Evolutionary conservation across 2,888 invertebrate species (phyloP).

Genomic region (Amaurobius ferox): DNA sequence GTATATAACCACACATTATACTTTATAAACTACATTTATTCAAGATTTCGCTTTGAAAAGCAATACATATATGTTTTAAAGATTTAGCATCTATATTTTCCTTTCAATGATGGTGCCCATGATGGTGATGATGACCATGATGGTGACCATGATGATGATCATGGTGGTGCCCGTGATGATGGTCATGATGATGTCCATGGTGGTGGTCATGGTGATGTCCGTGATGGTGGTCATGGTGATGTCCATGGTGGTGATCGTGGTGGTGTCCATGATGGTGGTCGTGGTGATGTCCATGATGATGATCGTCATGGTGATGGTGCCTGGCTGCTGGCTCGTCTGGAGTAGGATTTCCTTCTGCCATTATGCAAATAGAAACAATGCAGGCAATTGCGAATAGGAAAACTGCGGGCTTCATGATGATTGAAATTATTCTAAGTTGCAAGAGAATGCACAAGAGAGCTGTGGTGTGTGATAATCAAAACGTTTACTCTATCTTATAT

Average conservation of each 20-base stretch:
- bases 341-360: background rate
- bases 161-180: background rate
- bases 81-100: too few species aligned
- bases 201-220: conserved; percentile 34
- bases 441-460: background rate
- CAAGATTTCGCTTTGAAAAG: too few species aligned
- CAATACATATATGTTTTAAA: too few species aligned
- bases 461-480: background rate
- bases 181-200: conserved; percentile 31
- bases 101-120: conserved; percentile 20
- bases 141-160: conserved; percentile 4
- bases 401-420: background rate
- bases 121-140: conserved; percentile 28
- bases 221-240: conserved; percentile 33
- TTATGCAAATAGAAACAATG: background rate
- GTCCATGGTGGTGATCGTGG: conserved; percentile 38
- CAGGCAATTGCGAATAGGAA: background rate
- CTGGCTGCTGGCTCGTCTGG: background rate
- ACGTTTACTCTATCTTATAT: background rate
- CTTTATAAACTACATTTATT: too few species aligned
- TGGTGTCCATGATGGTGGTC: conserved; percentile 21
- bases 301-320: conserved; percentile 39
- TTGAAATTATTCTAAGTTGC: background rate
- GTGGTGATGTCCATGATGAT: conserved; percentile 25
- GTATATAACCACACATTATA: too few species aligned